Percentiles rank a stretch among this genome's conserved stretches.
Conservation (phyloP, 1,140 invertebrate species). For the Drosophila pseudoobscura region DNA sequence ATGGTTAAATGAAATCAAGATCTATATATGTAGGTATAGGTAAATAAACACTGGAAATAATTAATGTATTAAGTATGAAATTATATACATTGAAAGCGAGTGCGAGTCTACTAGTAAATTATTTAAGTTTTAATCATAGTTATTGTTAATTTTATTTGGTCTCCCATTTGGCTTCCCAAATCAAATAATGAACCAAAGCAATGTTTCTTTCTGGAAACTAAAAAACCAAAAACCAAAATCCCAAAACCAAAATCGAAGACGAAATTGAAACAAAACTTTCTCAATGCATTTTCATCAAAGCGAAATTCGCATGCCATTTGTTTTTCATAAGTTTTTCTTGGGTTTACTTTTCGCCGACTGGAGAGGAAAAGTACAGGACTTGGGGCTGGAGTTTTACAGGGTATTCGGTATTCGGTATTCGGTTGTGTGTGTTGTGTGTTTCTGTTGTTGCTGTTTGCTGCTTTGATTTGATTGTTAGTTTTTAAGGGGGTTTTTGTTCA, state of each 20-base stretch:
- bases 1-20: conserved; percentile 23
- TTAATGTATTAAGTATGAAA: conserved; percentile 32
- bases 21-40: too few relatives aligned
- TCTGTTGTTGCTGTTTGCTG: conserved; percentile 34
- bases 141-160: conserved; percentile 44
- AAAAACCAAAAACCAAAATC: conserved; percentile 51
- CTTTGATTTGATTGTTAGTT: conserved; percentile 28
- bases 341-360: conserved; percentile 43
- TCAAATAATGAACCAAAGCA: conserved; percentile 25
- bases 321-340: conserved; percentile 43
- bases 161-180: conserved; percentile 28
- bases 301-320: conserved; percentile 78
- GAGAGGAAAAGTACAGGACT: background rate
- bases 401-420: background rate
- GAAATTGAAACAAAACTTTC: conserved; percentile 49
- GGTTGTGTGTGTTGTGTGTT: conserved; percentile 1
- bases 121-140: conserved; percentile 48
- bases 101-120: conserved; percentile 63
- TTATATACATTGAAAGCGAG: conserved; percentile 66
- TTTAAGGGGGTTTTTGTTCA: conserved; percentile 9
- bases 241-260: conserved; percentile 44
- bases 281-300: conserved; percentile 66
- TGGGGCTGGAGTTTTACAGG: conserved; percentile 3
- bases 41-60: conserved; percentile 35
- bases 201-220: conserved; percentile 32